Evolutionary conservation across 2,888 invertebrate genomes (phyloP).

Genomic region (Eulithis testata): DNA sequence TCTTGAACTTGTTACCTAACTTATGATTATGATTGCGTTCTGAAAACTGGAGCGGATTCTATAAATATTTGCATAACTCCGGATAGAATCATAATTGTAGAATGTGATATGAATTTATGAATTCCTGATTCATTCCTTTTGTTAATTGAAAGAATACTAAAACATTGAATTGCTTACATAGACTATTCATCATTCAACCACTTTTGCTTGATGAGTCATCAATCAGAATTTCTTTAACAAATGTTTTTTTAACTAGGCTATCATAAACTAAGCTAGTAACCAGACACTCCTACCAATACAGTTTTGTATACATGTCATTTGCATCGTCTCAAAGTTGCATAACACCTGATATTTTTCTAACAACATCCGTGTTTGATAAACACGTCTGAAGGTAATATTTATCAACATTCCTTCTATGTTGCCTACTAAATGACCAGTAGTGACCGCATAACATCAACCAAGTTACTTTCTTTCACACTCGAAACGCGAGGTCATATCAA

Average conservation of each 20-base stretch:
- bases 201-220: background rate
- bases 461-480: slow-evolving; percentile 29
- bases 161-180: slow-evolving; percentile 22
- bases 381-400: background rate
- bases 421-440: slow-evolving; percentile 5
- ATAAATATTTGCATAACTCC: slow-evolving; percentile 41
- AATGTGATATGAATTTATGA: slow-evolving; percentile 3
- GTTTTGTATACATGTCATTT: too few relatives aligned
- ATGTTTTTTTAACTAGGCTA: too few relatives aligned
- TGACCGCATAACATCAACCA: slow-evolving; percentile 23
- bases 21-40: slow-evolving; percentile 36
- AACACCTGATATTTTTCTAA: too few relatives aligned
- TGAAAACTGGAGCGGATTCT: slow-evolving; percentile 40
- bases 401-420: background rate
- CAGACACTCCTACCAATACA: too few relatives aligned
- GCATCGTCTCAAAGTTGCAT: too few relatives aligned
- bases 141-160: slow-evolving; percentile 13
- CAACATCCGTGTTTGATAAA: too few relatives aligned
- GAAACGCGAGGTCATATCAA: slow-evolving; percentile 12
- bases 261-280: too few relatives aligned
- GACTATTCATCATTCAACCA: background rate
- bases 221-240: too few relatives aligned
- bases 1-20: slow-evolving; percentile 42
- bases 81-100: slow-evolving; percentile 10
- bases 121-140: slow-evolving; percentile 7